These are phyloP conservation scores for human (Homo sapiens) DNA, from an alignment of 2,113 vertebrate species.

Conservation along the genomic window DNA sequence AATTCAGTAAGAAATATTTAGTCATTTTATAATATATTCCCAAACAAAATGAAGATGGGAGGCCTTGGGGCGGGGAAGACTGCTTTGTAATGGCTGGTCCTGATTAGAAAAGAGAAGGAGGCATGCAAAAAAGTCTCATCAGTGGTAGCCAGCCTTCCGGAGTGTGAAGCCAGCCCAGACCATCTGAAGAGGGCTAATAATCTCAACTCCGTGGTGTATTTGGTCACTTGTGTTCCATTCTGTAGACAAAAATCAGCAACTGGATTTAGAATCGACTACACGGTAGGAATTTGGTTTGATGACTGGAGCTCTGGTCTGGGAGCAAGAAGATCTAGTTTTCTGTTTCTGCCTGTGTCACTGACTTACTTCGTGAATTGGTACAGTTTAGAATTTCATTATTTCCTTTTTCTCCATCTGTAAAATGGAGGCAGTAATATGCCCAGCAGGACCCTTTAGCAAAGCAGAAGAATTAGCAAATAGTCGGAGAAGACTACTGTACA, in stretches of 20 bases:
- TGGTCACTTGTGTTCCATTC: not conserved
- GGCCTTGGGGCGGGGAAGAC: not conserved
- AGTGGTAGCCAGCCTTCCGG: fast-evolving
- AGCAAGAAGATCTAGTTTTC: not conserved
- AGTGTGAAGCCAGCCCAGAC: not conserved
- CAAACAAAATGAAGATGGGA: not conserved
- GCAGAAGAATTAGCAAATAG: not conserved
- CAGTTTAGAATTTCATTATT: not conserved
- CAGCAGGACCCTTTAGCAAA: not conserved
- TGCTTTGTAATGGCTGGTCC: not conserved
- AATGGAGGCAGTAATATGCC: not conserved
- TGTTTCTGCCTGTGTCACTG: not conserved
- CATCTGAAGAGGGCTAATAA: not conserved
- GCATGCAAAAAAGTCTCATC: not conserved
- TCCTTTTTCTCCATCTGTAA: not conserved
- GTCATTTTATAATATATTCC: not conserved
- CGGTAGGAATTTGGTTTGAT: not conserved
- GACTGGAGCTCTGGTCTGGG: not conserved
- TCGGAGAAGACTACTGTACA: not conserved
- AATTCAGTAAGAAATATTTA: slow-evolving; percentile 7
- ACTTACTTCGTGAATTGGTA: not conserved
- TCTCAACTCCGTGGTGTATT: not conserved
- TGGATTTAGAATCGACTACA: not conserved
- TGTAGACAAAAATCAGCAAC: not conserved
- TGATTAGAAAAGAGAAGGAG: not conserved